Conservation (phyloP, 2,888 invertebrate species). For the Acrobasis consociella region DNA sequence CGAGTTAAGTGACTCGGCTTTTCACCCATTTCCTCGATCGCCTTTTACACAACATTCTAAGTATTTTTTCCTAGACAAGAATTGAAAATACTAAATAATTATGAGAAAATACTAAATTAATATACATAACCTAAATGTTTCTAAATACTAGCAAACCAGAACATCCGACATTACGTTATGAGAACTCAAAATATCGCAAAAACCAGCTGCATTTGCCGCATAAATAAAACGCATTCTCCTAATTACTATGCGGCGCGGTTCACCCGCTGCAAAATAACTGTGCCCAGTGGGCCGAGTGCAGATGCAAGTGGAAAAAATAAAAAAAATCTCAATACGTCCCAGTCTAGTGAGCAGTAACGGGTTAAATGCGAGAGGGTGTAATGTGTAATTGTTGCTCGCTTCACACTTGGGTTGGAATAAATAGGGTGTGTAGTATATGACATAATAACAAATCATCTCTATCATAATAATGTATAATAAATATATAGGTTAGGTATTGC, state of each 20-base stretch:
- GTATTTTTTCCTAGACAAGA: too few species aligned
- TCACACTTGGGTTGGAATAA: background rate
- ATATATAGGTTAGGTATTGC: too few species aligned
- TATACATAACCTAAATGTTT: too few species aligned
- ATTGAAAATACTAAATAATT: too few species aligned
- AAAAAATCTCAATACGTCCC: constrained; percentile 24
- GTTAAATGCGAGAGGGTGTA: constrained; percentile 9
- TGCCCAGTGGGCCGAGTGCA: constrained; percentile 38
- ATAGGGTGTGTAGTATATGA: too few species aligned
- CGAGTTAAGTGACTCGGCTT: too few species aligned
- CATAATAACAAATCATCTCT: too few species aligned
- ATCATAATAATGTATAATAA: too few species aligned
- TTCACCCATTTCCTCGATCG: too few species aligned
- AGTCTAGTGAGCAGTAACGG: constrained; percentile 34
- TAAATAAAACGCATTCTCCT: constrained; percentile 1
- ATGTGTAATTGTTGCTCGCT: background rate
- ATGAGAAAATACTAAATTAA: too few species aligned
- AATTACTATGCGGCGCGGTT: constrained; percentile 26
- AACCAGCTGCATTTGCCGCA: constrained; percentile 1
- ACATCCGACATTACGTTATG: background rate
- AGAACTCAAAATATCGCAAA: background rate
- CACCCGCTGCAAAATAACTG: constrained; percentile 33
- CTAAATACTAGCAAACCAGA: too few species aligned
- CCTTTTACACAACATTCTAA: too few species aligned
- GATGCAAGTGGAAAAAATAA: constrained; percentile 27